These are phyloP conservation scores for Limnothrissa miodon DNA, from an alignment of 2,113 vertebrate genomes.

Conservation along the genomic window DNA sequence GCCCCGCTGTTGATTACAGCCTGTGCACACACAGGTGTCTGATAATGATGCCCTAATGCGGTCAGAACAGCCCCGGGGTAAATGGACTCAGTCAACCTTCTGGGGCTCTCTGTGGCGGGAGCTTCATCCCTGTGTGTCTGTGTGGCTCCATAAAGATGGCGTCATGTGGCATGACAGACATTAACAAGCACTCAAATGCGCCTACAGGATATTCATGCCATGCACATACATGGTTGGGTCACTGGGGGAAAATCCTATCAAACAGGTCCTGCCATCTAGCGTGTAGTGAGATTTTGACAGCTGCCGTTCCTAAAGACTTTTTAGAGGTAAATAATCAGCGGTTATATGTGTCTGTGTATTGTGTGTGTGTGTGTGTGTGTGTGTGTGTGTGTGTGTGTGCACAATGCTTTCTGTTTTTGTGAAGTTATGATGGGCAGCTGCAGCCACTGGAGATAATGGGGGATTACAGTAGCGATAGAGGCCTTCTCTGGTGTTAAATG, in stretches of 20 bases:
- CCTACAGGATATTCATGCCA: background rate
- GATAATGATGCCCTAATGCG: background rate
- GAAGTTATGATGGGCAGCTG: conserved; percentile 18
- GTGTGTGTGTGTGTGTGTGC: background rate
- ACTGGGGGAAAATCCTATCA: background rate
- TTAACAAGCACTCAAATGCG: background rate
- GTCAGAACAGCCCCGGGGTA: background rate
- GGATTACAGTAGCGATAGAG: conserved; percentile 21
- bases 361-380: background rate
- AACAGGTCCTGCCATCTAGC: background rate
- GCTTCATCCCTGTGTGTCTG: background rate
- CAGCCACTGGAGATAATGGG: conserved; percentile 17
- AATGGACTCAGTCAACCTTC: background rate
- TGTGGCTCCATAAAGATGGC: background rate
- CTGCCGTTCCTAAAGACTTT: background rate
- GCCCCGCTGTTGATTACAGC: background rate
- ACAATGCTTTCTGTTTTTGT: background rate
- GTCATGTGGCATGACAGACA: background rate
- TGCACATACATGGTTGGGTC: background rate
- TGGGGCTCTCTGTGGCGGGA: background rate
- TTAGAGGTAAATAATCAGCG: background rate
- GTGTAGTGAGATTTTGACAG: background rate
- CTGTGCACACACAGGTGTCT: background rate
- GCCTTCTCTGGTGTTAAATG: conserved; percentile 9
- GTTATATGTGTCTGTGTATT: background rate